phyloP scores from a whole-genome alignment of 2,797 vertebrate genomes.

The Acanthornis magna region DNA sequence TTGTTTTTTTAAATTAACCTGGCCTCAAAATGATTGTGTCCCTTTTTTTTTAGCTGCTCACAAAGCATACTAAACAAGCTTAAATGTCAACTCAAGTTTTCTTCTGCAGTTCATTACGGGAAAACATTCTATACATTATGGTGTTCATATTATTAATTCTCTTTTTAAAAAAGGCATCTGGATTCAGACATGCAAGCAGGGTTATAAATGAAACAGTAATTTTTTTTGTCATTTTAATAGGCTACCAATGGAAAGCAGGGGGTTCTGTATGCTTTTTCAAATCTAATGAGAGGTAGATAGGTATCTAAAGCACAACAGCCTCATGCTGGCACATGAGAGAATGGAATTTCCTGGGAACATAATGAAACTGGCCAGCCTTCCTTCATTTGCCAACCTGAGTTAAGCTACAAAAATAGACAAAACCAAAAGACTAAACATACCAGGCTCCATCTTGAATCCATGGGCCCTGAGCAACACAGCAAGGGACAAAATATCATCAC shows the following conservation, averaged over 20 bases:
- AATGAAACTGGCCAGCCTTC: slow-evolving; percentile 19
- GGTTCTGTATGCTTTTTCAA: slow-evolving; percentile 4
- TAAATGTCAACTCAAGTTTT: not conserved
- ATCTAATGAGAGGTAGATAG: slow-evolving; percentile 45
- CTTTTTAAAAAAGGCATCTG: not conserved
- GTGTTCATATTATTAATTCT: not conserved
- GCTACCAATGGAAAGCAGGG: slow-evolving; percentile 13
- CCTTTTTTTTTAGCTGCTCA: not conserved
- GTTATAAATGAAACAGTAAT: not conserved
- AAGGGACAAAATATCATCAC: not conserved
- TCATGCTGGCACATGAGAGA: not conserved
- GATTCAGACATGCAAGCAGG: not conserved
- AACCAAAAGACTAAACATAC: not conserved
- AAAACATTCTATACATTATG: not conserved
- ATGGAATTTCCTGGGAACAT: slow-evolving; percentile 38
- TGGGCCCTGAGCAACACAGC: not conserved
- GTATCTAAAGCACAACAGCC: slow-evolving; percentile 50
- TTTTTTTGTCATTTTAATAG: slow-evolving; percentile 28
- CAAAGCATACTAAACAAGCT: not conserved
- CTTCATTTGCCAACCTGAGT: not conserved
- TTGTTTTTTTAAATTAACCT: not conserved
- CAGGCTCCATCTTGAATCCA: not conserved
- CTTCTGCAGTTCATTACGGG: not conserved
- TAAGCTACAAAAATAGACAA: slow-evolving; percentile 33
- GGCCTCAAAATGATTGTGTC: not conserved